Evolutionary conservation across 1,140 invertebrate species (phyloP).

Genomic region (Trichogramma pretiosum): DNA sequence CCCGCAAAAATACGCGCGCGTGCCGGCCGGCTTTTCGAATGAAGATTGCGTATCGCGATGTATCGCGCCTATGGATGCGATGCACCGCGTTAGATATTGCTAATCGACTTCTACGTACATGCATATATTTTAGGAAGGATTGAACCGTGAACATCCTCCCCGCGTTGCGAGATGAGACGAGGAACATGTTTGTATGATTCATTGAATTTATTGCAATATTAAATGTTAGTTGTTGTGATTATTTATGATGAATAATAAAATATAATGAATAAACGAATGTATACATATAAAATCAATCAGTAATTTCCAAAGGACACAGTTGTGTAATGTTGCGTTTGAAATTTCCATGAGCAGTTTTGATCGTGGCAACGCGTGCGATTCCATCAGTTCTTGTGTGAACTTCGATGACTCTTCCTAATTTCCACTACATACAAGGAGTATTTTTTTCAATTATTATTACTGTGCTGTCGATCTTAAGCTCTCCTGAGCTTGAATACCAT

Average conservation of each 20-base stretch:
- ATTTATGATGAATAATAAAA: too few relatives aligned
- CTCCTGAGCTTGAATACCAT: slow-evolving; percentile 17
- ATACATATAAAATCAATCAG: too few relatives aligned
- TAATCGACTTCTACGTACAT: too few relatives aligned
- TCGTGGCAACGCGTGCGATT: neutral
- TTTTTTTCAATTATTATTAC: neutral
- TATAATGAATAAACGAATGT: too few relatives aligned
- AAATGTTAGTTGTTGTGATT: neutral
- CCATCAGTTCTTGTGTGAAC: neutral
- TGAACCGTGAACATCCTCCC: neutral
- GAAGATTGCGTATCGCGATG: too few relatives aligned
- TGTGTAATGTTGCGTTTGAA: neutral
- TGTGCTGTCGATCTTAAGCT: neutral
- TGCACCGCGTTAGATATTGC: too few relatives aligned
- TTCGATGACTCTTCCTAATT: neutral
- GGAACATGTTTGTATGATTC: neutral
- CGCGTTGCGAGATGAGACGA: neutral
- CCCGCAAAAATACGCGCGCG: too few relatives aligned
- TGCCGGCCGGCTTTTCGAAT: too few relatives aligned
- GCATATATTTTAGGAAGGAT: too few relatives aligned
- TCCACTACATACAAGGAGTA: neutral
- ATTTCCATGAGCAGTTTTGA: neutral
- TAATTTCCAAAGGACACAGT: neutral
- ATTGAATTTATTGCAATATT: neutral
- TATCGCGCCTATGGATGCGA: too few relatives aligned